Evolutionary conservation across 2,888 invertebrate genomes (phyloP).

Genomic region (Dryomyza anilis): DNA sequence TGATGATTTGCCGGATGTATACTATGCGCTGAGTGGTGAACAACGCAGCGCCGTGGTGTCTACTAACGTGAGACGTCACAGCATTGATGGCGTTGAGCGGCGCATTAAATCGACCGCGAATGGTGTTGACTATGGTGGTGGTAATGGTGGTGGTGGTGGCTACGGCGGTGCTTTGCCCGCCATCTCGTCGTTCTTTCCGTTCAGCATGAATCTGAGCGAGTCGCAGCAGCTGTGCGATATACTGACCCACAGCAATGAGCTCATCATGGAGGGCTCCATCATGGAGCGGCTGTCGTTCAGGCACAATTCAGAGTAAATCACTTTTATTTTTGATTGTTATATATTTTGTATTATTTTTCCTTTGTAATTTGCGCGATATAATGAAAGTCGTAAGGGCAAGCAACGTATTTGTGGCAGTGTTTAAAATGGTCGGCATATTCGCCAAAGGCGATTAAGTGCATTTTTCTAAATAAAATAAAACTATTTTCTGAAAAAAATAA

Average conservation of each 20-base stretch:
- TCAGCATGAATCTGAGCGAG: constrained; percentile 54
- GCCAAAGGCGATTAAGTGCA: too few species aligned
- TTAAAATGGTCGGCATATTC: too few species aligned
- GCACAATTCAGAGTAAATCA: background rate
- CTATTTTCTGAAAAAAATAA: too few species aligned
- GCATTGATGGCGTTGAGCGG: constrained; percentile 52
- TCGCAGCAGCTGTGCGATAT: constrained; percentile 59
- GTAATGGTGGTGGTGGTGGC: too few species aligned
- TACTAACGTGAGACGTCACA: constrained; percentile 33
- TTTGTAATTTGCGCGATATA: too few species aligned
- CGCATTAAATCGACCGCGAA: constrained; percentile 42
- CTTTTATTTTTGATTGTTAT: too few species aligned
- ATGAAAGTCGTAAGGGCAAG: too few species aligned
- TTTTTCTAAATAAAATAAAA: too few species aligned
- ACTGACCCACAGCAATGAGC: constrained; percentile 56
- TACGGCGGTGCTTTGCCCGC: constrained; percentile 44
- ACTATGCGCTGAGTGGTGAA: constrained; percentile 46
- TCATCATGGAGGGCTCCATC: constrained; percentile 54
- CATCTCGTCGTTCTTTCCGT: constrained; percentile 61
- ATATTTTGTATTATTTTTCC: too few species aligned
- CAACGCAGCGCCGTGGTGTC: constrained; percentile 32
- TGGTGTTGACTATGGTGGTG: constrained; percentile 42
- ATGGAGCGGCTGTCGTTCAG: constrained; percentile 56
- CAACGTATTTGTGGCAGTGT: too few species aligned
- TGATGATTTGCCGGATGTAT: constrained; percentile 56